Evolutionary conservation across 2,888 invertebrate species (phyloP), one percentile per base, ranked within the genome.

Genomic region (Masnerella sp.): DNA sequence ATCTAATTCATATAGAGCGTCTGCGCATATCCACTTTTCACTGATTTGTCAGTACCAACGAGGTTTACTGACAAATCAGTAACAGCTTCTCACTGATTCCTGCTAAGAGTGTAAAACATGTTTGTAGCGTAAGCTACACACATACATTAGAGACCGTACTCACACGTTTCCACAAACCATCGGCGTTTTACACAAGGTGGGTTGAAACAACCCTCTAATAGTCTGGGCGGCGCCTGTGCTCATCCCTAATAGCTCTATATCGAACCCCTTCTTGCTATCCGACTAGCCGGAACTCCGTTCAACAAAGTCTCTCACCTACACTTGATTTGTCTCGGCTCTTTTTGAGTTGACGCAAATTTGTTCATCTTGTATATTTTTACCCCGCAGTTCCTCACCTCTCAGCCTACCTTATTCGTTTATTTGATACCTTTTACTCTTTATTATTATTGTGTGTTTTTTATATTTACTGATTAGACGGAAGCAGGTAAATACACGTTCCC

Each of bases 401-500:
- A 30, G 54, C 75, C 67, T 79, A 79, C 81, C 78, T 82, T 84
- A 86, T 86, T 87, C 86, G 86, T 87, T 87, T 87, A 86, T 86
- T 85, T 82, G 85, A 87, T 86, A 83, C 86, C 86, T 87, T 86
- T 87, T 86, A 86, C 87, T 86, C 86, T 85, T 86, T 86, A 87
- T 87, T 87, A 86, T 86, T 85, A 85, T 84, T 82, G 82, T 80
- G 79, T 81, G 77, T n/a, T 82, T 84, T 81, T 85, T 84, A 87
- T 85, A 86, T 86, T 87, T 86, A 87, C 73, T 73, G 78, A 75
- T 75, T 75, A 75, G 72, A 69, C 73, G 73, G 73, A 73, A 73
- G 76, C 76, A 67, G 70, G 73, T 73, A 64, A 73, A 76, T 76
- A 76, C 65, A 36, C 68, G 70, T 51, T 74, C 58, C 73, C 69